Conservation (phyloP, 2,888 invertebrate species). For the Euspilapteryx auroguttella region DNA sequence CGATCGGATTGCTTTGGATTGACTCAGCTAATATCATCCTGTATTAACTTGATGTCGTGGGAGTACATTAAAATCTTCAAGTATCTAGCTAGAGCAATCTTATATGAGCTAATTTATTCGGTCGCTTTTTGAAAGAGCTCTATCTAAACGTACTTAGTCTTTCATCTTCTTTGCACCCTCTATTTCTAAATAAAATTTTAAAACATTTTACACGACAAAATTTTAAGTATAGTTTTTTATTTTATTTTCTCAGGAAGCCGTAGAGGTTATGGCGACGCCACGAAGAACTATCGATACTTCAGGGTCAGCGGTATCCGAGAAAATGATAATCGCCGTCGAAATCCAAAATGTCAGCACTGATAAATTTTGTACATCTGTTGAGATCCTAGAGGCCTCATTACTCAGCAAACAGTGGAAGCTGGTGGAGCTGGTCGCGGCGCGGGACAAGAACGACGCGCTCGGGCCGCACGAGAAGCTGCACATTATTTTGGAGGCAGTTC, state of each 20-base stretch:
- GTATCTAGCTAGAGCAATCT: no score
- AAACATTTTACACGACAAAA: no score
- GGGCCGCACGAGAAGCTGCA: constrained; percentile 37
- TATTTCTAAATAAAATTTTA: no score
- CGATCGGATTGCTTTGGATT: no score
- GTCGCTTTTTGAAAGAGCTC: no score
- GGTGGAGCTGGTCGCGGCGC: constrained; percentile 28
- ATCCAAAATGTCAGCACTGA: constrained; percentile 70
- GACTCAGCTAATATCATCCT: no score
- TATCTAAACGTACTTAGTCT: no score
- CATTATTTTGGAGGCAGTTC: constrained; percentile 30
- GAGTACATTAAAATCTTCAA: no score
- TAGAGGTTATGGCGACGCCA: constrained; percentile 56
- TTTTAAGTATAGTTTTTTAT: no score
- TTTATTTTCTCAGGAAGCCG: constrained; percentile 58
- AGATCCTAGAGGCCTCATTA: constrained; percentile 61
- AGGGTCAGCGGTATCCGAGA: constrained; percentile 39
- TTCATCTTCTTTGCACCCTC: no score
- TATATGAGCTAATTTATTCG: no score
- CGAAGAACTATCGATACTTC: constrained; percentile 45
- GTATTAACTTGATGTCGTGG: no score
- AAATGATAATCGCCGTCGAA: constrained; percentile 68
- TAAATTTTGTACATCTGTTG: constrained; percentile 60
- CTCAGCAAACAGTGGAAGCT: constrained; percentile 66
- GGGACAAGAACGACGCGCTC: constrained; percentile 20